These are phyloP conservation scores for Ophion slaviceki DNA, from an alignment of 2,888 invertebrate genomes.

Conservation along the genomic window DNA sequence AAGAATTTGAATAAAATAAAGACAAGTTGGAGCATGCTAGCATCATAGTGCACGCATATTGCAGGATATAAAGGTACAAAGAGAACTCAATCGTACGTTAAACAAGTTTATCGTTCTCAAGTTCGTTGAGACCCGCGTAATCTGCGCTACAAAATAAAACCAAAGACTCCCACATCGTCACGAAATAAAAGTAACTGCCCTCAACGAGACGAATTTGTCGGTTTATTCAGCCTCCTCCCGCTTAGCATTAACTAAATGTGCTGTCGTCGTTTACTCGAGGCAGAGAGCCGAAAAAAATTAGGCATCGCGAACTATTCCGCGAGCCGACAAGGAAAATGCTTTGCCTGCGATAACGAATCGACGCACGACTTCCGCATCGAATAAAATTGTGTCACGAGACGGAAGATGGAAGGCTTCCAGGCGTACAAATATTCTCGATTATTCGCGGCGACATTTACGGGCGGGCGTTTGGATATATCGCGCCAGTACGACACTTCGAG, in stretches of 20 bases:
- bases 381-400: background rate
- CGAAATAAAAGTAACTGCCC: conserved; percentile 8
- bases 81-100: background rate
- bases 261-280: conserved; percentile 51
- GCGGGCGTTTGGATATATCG: background rate
- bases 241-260: background rate
- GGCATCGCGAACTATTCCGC: conserved; percentile 20
- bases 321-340: conserved; percentile 65
- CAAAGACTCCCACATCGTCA: background rate
- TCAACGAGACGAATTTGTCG: conserved; percentile 26
- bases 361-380: conserved; percentile 4
- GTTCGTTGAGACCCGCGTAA: background rate
- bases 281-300: conserved; percentile 59
- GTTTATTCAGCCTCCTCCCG: conserved; percentile 7
- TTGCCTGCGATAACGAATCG: conserved; percentile 53
- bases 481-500: background rate
- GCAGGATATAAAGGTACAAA: background rate
- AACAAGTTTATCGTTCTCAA: background rate
- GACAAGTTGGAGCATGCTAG: background rate
- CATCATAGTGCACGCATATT: background rate
- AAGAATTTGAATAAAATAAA: background rate
- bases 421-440: background rate
- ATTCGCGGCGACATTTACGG: background rate
- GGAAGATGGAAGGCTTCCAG: background rate
- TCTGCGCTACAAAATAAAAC: background rate